phyloP scores from a whole-genome alignment of 2,888 invertebrate genomes.

The Andrena camellia region DNA sequence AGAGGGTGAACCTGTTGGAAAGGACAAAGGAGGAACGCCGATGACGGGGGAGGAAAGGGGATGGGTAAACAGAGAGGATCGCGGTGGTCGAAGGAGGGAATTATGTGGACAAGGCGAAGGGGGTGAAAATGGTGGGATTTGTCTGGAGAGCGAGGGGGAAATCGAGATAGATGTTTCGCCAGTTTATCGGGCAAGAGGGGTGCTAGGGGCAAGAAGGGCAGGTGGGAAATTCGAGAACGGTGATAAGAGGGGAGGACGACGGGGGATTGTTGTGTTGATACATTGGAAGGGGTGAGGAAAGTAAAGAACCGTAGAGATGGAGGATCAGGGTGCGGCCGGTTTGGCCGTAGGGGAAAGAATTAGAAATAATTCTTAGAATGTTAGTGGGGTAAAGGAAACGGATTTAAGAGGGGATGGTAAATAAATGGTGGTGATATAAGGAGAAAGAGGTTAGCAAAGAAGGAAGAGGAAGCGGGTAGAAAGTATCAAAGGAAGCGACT shows the following conservation, averaged over 20 bases:
- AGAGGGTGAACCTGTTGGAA: constrained; percentile 7
- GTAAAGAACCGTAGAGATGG: not conserved
- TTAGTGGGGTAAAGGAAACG: no score
- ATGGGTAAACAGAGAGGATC: constrained; percentile 31
- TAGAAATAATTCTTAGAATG: no score
- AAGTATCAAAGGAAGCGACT: constrained; percentile 42
- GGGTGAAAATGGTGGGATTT: constrained; percentile 14
- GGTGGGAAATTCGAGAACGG: no score
- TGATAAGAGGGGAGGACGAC: not conserved
- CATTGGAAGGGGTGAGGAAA: not conserved
- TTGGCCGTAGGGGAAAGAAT: no score
- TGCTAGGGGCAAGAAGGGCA: not conserved
- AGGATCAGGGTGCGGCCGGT: no score
- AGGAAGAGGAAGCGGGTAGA: constrained; percentile 38
- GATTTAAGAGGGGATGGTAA: not conserved
- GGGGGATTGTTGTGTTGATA: not conserved
- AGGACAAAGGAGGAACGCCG: constrained; percentile 21
- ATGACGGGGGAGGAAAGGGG: constrained; percentile 3
- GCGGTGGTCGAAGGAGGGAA: not conserved
- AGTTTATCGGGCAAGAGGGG: not conserved
- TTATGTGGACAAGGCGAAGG: not conserved
- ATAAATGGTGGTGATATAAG: not conserved
- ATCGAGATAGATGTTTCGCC: constrained; percentile 11
- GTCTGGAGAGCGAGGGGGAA: not conserved
- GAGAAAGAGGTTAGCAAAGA: constrained; percentile 18